Evolutionary conservation across 2,888 invertebrate species (phyloP).

Genomic region (Homarus gammarus): DNA sequence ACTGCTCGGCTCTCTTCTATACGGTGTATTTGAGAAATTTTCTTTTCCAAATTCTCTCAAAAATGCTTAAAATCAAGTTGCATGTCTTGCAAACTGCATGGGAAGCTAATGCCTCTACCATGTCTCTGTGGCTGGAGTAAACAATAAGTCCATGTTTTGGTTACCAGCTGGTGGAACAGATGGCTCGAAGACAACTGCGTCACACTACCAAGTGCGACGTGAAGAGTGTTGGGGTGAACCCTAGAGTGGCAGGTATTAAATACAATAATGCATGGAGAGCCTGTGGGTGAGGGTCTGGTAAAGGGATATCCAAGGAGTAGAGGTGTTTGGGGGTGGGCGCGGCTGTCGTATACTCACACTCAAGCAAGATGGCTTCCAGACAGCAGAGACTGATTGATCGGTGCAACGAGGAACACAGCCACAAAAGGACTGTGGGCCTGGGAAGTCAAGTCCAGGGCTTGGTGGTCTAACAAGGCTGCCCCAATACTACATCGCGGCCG

Average conservation of each 20-base stretch:
- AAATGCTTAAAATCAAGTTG: no score
- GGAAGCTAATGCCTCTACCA: neutral
- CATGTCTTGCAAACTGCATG: neutral
- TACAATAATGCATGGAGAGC: neutral
- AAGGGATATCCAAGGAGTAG: neutral
- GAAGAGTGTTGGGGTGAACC: neutral
- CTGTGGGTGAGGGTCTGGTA: neutral
- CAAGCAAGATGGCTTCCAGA: slow-evolving; percentile 53
- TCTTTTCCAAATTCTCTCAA: no score
- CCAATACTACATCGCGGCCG: slow-evolving; percentile 19
- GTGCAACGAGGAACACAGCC: neutral
- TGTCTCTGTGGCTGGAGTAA: neutral
- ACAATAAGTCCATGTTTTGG: neutral
- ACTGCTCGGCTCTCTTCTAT: no score
- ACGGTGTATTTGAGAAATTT: no score
- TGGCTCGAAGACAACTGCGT: neutral
- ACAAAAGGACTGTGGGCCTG: neutral
- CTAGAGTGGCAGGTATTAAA: neutral
- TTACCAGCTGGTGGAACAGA: neutral
- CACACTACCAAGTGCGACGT: neutral
- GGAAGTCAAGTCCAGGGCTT: slow-evolving; percentile 1
- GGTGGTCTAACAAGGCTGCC: slow-evolving; percentile 12
- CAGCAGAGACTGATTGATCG: slow-evolving; percentile 41
- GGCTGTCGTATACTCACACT: slow-evolving; percentile 22
- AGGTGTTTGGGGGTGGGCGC: slow-evolving; percentile 20